Evolutionary conservation across 2,888 invertebrate genomes (phyloP), one percentile per base, ranked within the genome.

Genomic region (Ceramica pisi): DNA sequence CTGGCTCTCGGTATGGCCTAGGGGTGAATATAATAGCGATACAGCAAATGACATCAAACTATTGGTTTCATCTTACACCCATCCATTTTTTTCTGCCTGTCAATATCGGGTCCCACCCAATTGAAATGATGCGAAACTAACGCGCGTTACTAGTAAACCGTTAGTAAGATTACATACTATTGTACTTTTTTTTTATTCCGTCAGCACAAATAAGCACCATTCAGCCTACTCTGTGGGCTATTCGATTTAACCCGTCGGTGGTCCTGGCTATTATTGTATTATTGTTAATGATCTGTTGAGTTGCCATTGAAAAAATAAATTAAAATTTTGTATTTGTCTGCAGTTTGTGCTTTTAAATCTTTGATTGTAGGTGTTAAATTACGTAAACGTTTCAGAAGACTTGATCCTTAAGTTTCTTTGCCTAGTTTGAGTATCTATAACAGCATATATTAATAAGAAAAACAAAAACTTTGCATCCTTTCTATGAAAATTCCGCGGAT

Each of bases 91-190:
- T 78, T 46, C 23, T 66, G 62, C 68, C 70, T 82, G 75, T 70
- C 67, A 64, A 74, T 64, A 56, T 71, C n/a, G 62, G 35, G 53
- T n/a, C 23, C 31, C 51, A 21, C 70, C 75, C 55, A 72, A 69
- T 75, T 64, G 51, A 67, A 81, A 81, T 81, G 67, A 62, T 61
- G 85, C 84, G 88, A 86, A 87, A 85, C 89, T 83, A 89, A 89
- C 85, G 81, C 65, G 80, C 80, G 75, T 83, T 76, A 82, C 81
- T 71, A 77, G 64, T 62, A 71, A 76, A 86, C 86, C 86, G 87
- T 90, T 87, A 88, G 50, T 72, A 56, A 83, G 86, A 88, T 86
- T 86, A 84, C 77, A 50, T 78, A 72, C 75, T 78, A 78, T 87
- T 84, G 78, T 82, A 61, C 16, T 74, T 74, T 84, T 87, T 86